phyloP scores from a whole-genome alignment of 2,888 invertebrate genomes.

The Rhopalosiphum nymphaeae region DNA sequence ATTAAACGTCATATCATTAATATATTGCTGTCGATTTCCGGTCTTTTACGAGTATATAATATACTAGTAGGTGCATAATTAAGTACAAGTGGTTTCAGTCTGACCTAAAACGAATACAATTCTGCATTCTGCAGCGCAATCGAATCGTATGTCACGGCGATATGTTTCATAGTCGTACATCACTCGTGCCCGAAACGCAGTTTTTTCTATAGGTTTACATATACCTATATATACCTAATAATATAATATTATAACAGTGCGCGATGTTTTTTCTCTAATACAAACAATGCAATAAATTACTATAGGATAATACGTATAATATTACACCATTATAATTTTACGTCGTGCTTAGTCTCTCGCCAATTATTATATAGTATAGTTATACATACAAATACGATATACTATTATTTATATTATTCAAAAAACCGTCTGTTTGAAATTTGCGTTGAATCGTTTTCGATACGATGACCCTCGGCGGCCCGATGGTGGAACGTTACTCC shows the following conservation, averaged over 20 bases:
- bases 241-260: neutral
- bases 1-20: constrained; percentile 17
- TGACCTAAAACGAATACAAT: constrained; percentile 45
- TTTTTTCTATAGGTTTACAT: neutral
- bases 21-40: constrained; percentile 27
- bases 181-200: neutral
- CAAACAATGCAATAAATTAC: neutral
- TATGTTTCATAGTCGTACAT: neutral
- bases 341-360: neutral
- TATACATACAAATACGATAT: too few species aligned
- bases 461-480: neutral
- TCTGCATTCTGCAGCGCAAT: neutral
- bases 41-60: neutral
- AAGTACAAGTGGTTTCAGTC: neutral
- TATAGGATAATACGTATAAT: neutral
- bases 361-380: neutral
- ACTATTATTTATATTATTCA: neutral
- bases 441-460: neutral
- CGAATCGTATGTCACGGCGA: neutral
- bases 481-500: neutral
- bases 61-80: neutral
- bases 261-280: neutral
- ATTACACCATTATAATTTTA: neutral
- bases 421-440: neutral
- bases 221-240: neutral